These are phyloP conservation scores for Macaca nemestrina DNA, from an alignment of 2,113 vertebrate genomes.

Conservation along the genomic window DNA sequence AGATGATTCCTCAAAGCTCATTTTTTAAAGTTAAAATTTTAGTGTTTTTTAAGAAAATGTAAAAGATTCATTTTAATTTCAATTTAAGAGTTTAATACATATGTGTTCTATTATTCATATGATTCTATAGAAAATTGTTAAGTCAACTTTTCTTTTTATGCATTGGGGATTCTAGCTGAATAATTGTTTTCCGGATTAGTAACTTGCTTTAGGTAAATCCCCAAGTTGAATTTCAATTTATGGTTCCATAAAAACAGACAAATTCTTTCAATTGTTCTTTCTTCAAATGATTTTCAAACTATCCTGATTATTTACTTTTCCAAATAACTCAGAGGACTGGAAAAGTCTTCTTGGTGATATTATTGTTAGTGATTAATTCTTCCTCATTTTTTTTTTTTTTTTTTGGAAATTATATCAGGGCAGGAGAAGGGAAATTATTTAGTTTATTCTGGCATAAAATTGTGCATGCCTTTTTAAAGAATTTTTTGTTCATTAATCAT, in stretches of 20 bases:
- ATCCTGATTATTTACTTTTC: neutral
- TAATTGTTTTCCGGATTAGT: neutral
- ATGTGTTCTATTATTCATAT: neutral
- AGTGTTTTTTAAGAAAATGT: neutral
- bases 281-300: neutral
- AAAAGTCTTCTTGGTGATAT: neutral
- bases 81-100: neutral
- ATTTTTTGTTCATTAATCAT: neutral
- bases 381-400: neutral
- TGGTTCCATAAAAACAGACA: neutral
- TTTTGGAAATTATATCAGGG: neutral
- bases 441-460: neutral
- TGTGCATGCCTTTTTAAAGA: neutral
- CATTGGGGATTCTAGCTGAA: neutral
- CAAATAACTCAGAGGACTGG: neutral
- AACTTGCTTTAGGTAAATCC: neutral
- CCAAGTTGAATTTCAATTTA: neutral
- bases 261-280: neutral
- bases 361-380: neutral
- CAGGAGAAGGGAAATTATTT: neutral
- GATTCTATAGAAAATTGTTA: neutral
- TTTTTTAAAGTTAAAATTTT: neutral
- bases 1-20: neutral
- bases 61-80: neutral
- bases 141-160: neutral